phyloP scores from a whole-genome alignment of 1,140 invertebrate species.

The Planococcus citri region DNA sequence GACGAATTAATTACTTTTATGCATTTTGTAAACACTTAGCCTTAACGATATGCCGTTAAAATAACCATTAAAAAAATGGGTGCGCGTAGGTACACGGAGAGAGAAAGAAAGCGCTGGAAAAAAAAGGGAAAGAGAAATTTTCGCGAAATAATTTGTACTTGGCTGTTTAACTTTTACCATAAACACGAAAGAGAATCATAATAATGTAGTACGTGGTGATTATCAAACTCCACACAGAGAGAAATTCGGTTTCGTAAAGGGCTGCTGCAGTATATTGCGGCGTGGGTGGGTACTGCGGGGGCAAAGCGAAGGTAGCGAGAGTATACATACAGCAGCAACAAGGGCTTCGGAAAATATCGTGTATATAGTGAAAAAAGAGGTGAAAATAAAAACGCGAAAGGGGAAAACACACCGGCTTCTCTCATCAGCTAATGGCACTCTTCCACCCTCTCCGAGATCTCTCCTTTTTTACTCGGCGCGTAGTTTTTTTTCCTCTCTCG shows the following conservation, averaged over 20 bases:
- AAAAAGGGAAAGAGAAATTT: conserved; percentile 1
- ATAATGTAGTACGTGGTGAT: conserved; percentile 3
- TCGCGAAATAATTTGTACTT: neutral
- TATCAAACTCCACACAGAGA: neutral
- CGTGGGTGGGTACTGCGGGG: too few species aligned
- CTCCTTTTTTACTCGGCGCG: neutral
- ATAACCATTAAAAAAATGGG: neutral
- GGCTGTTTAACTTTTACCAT: neutral
- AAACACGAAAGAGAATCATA: neutral
- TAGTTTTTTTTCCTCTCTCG: neutral
- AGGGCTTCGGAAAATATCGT: too few species aligned
- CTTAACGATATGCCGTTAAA: conserved; percentile 2
- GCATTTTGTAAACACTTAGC: conserved; percentile 6
- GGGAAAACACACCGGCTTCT: neutral
- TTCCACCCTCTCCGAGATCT: neutral
- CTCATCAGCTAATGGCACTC: conserved; percentile 19
- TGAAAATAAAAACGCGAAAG: neutral
- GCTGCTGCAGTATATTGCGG: too few species aligned
- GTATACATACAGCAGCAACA: too few species aligned
- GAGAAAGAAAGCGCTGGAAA: neutral
- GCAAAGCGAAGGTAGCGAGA: too few species aligned
- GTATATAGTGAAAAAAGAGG: neutral
- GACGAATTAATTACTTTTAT: conserved; percentile 4
- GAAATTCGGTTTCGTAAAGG: neutral
- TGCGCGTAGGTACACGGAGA: neutral